Percentiles rank a stretch among this genome's conserved stretches.
These are phyloP conservation scores for Mola mola DNA, from an alignment of 2,113 vertebrate genomes.

Conservation along the genomic window DNA sequence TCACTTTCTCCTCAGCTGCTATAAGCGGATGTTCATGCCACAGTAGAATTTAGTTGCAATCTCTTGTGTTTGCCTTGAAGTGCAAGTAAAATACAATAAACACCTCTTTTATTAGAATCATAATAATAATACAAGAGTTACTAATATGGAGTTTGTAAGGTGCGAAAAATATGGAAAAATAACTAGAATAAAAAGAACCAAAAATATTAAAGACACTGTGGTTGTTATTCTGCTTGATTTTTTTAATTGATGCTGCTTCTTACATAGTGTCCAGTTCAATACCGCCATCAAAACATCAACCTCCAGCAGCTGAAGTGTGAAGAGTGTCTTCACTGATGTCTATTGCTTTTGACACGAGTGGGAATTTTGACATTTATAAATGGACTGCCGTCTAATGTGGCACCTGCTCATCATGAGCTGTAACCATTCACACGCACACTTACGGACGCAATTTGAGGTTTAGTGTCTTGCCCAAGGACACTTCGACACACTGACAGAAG, in stretches of 20 bases:
- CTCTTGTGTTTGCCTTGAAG: slow-evolving; percentile 9
- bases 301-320: no score
- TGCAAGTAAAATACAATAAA: slow-evolving; percentile 22
- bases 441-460: background rate
- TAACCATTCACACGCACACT: no score
- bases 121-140: slow-evolving; percentile 17
- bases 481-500: background rate
- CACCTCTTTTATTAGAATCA: slow-evolving; percentile 15
- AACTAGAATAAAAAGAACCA: no score
- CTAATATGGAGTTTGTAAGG: no score
- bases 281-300: no score
- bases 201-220: no score
- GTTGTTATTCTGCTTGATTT: no score
- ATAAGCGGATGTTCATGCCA: background rate
- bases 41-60: slow-evolving; percentile 12
- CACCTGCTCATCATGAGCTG: background rate
- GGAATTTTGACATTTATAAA: slow-evolving; percentile 6
- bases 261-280: no score
- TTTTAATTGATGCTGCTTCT: no score
- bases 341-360: slow-evolving; percentile 14
- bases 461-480: background rate
- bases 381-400: no score
- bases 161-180: no score
- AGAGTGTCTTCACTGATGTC: slow-evolving; percentile 19
- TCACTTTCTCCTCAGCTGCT: slow-evolving; percentile 14